Percentiles rank a stretch among this genome's conserved stretches.
These are phyloP conservation scores for Semicossyphus pulcher DNA, from an alignment of 2,113 vertebrate species.

Conservation along the genomic window DNA sequence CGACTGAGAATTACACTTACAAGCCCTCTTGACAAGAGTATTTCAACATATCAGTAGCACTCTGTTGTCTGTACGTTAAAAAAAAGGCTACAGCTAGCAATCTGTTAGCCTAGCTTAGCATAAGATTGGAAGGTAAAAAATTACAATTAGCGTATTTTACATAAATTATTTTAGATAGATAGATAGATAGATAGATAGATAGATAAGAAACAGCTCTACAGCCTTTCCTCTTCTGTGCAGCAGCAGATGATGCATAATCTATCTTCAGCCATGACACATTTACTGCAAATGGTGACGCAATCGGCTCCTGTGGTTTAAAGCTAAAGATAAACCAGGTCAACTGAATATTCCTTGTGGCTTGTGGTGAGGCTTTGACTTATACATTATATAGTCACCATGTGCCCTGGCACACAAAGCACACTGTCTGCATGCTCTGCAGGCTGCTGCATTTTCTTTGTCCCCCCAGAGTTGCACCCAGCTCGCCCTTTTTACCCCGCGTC, in stretches of 20 bases:
- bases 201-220: constrained; percentile 21
- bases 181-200: constrained; percentile 32
- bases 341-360: constrained; percentile 73
- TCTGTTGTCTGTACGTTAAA: too few species aligned
- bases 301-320: constrained; percentile 61
- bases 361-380: constrained; percentile 66
- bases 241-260: constrained; percentile 32
- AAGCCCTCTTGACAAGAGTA: too few species aligned
- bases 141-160: too few species aligned
- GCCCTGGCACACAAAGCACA: constrained; percentile 29
- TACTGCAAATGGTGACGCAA: constrained; percentile 63
- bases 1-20: too few species aligned
- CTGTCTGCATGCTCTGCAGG: constrained; percentile 53
- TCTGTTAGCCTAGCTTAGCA: too few species aligned
- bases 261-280: constrained; percentile 62
- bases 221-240: constrained; percentile 41
- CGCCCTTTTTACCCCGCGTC: constrained; percentile 59
- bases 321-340: constrained; percentile 80
- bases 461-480: constrained; percentile 42
- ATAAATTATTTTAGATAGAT: constrained; percentile 9
- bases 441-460: constrained; percentile 38
- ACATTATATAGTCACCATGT: constrained; percentile 67
- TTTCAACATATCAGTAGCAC: too few species aligned
- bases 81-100: too few species aligned
- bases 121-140: too few species aligned